Evolutionary conservation across 2,113 vertebrate species (phyloP), one percentile per base, ranked within the genome.

Genomic region (Nibea albiflora): DNA sequence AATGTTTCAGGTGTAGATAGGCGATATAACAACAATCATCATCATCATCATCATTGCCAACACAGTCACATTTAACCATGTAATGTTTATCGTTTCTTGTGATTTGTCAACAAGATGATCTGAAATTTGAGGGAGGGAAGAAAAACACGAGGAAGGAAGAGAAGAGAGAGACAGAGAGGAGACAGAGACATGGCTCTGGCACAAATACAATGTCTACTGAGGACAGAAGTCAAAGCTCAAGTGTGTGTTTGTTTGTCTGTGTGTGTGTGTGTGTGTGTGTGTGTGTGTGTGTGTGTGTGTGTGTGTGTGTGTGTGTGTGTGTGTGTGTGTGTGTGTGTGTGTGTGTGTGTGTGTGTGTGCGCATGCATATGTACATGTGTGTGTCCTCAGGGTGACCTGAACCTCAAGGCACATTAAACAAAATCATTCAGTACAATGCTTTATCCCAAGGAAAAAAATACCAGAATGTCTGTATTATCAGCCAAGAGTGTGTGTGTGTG

Each of bases 211-310:
- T 74, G 87, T 89, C 76, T 89, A 53, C 65, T 88, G 84, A 93
- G 92, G 90, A 93, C 83, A 91, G 58, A 81, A 82, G 90, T 76
- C 81, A 92, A 82, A 81, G 84, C 67, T 88, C 81, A 86, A 88
- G 76, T 76, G 65, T 83, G 64, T 65, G 62, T 76, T 61, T 56
- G 62, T 46, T 6, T 73, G 31, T 54, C 44, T 60, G 47, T 63
- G 82, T 65, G 69, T 47, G 58, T 52, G 46, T 15, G 22, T 56
- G 49, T 61, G 71, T 22, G 57, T 46, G 44, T 46, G 44, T 22
- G n/a, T 50, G 44, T 54, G 26, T 53, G 15, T 60, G 7, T 72
- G 73, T 49, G 57, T 57, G 52, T 15, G 63, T 58, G 26, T 65
- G 39, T 19, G 76, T 76, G 65, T 83, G 64, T 73, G 42, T 54